Evolutionary conservation across 2,797 vertebrate species (phyloP).

Genomic region (Philypnodon macrostomus): DNA sequence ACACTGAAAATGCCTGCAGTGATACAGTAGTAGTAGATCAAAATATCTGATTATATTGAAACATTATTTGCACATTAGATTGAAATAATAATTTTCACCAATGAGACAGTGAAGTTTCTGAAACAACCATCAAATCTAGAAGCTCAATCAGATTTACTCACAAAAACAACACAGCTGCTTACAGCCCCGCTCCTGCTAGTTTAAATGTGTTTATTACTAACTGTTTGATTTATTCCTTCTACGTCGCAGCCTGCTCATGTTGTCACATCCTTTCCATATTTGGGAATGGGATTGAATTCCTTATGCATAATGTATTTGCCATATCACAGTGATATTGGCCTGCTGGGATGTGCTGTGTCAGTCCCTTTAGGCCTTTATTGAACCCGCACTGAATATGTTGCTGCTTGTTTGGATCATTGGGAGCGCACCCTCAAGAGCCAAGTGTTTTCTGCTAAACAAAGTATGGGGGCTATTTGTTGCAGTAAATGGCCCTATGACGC

Average conservation of each 20-base stretch:
- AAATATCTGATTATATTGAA: too few species aligned
- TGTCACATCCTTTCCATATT: conserved; percentile 34
- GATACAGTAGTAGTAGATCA: too few species aligned
- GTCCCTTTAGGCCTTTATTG: conserved; percentile 44
- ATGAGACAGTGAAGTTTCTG: conserved; percentile 22
- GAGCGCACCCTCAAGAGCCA: conserved; percentile 38
- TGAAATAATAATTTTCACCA: too few species aligned
- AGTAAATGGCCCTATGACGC: conserved; percentile 51
- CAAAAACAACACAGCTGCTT: conserved; percentile 15
- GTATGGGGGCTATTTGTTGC: conserved; percentile 46
- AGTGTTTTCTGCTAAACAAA: conserved; percentile 53
- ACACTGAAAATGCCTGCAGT: too few species aligned
- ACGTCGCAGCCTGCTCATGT: conserved; percentile 26
- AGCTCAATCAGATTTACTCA: conserved; percentile 34
- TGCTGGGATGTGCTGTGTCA: conserved; percentile 35
- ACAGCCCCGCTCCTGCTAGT: conserved; percentile 8
- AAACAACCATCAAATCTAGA: conserved; percentile 28
- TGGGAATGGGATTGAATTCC: conserved; percentile 27
- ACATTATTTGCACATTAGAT: too few species aligned
- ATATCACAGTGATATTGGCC: conserved; percentile 39
- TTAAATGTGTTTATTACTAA: conserved; percentile 46
- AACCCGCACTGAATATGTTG: conserved; percentile 31
- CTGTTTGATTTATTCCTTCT: conserved; percentile 40
- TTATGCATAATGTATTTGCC: conserved; percentile 28
- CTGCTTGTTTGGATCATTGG: conserved; percentile 37